A percentile compares a stretch with the other conserved stretches of the same genome.
These are phyloP conservation scores for Cercopithecus mona DNA, from an alignment of 2,113 vertebrate genomes.

Conservation along the genomic window DNA sequence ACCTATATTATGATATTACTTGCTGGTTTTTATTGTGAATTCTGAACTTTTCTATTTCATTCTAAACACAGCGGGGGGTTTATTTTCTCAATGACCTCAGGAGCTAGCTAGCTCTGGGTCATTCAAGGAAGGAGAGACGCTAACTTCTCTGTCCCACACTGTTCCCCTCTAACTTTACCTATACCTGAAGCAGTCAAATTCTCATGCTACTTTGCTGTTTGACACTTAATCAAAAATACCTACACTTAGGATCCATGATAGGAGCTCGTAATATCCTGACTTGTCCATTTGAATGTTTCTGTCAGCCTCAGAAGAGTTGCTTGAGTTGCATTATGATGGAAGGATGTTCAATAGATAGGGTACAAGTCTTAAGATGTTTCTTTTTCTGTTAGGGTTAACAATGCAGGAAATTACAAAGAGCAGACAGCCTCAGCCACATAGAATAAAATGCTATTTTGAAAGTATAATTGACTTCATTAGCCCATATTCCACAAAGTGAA, in stretches of 20 bases:
- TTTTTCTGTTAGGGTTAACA: conserved; percentile 15
- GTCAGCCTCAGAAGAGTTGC: not conserved
- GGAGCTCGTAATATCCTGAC: not conserved
- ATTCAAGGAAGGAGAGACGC: not conserved
- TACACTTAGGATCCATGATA: not conserved
- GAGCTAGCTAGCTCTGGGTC: not conserved
- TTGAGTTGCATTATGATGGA: not conserved
- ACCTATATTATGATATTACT: not conserved
- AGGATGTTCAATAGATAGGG: not conserved
- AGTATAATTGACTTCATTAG: conserved; percentile 21
- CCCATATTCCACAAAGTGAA: not conserved
- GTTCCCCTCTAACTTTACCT: not conserved
- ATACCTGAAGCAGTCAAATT: not conserved
- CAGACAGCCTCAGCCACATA: not conserved
- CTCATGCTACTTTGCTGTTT: not conserved
- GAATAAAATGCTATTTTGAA: conserved; percentile 34
- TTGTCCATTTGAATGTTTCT: not conserved
- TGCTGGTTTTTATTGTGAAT: not conserved
- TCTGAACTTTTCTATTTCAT: not conserved
- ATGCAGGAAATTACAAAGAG: not conserved
- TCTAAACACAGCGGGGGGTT: not conserved
- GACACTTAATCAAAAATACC: not conserved
- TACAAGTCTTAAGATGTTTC: not conserved
- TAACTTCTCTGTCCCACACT: not conserved
- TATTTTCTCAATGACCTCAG: not conserved